Evolutionary conservation across 2,797 vertebrate species (phyloP).

Genomic region (Hybognathus amarus): DNA sequence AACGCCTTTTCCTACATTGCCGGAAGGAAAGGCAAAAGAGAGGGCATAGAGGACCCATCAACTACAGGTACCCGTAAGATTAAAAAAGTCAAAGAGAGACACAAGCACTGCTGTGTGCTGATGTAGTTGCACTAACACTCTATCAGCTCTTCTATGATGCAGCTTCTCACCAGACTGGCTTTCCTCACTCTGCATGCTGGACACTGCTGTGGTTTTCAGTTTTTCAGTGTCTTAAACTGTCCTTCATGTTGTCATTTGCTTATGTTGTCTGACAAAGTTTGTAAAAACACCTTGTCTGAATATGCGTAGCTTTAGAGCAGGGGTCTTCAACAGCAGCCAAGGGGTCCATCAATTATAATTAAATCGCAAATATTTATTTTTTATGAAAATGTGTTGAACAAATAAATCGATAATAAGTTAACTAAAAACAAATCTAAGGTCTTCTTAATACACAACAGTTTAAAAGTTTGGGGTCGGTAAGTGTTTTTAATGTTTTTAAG

Average conservation of each 20-base stretch:
- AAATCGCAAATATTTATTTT: background rate
- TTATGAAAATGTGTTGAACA: no score
- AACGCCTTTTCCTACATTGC: slow-evolving; percentile 18
- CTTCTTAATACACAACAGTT: background rate
- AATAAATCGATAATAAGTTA: background rate
- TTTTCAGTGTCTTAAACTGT: slow-evolving; percentile 34
- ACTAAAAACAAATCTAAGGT: slow-evolving; percentile 9
- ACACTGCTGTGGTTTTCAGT: slow-evolving; percentile 1
- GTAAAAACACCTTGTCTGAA: background rate
- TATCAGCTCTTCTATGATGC: slow-evolving; percentile 19
- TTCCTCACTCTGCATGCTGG: slow-evolving; percentile 43
- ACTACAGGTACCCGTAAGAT: slow-evolving; percentile 79
- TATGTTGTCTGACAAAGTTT: background rate
- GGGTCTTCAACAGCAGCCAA: slow-evolving; percentile 15
- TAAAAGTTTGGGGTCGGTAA: background rate
- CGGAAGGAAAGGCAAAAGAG: slow-evolving; percentile 2
- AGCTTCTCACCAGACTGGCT: slow-evolving; percentile 31
- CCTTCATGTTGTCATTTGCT: background rate
- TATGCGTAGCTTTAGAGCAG: background rate
- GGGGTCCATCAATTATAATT: background rate
- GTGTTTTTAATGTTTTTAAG: background rate
- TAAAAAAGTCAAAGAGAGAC: slow-evolving; percentile 64
- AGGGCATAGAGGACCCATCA: slow-evolving; percentile 67
- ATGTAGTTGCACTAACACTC: slow-evolving; percentile 56
- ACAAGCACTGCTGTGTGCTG: slow-evolving; percentile 52